These are phyloP conservation scores for Cephus nigrinus DNA, from an alignment of 2,888 invertebrate species.

Conservation along the genomic window DNA sequence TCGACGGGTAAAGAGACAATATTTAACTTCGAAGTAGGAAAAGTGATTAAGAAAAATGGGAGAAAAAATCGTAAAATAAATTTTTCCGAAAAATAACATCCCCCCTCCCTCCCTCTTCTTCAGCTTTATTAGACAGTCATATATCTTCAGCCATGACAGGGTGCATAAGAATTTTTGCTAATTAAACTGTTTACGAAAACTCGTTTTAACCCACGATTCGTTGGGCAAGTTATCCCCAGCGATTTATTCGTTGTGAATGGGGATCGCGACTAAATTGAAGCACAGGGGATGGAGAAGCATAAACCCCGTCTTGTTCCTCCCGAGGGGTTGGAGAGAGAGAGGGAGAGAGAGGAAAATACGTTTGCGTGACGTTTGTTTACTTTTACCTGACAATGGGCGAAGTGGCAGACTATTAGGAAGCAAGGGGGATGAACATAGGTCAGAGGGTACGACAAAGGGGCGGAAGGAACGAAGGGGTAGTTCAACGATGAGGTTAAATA, in stretches of 20 bases:
- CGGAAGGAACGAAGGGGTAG: background rate
- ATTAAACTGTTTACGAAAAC: constrained; percentile 44
- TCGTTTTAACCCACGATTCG: constrained; percentile 44
- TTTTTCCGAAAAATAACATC: too few relatives aligned
- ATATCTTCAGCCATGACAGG: background rate
- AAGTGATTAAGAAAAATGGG: too few relatives aligned
- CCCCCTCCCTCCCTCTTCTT: fast-evolving
- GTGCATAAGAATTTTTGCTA: constrained; percentile 21
- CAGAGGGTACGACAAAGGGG: background rate
- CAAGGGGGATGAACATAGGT: background rate
- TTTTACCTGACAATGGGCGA: background rate
- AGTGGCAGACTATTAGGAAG: background rate
- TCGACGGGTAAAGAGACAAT: background rate
- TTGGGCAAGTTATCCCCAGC: constrained; percentile 28
- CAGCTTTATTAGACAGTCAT: background rate
- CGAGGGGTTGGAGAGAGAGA: background rate
- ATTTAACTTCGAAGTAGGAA: background rate
- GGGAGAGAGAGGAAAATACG: constrained; percentile 17
- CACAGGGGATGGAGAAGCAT: background rate
- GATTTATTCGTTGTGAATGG: background rate
- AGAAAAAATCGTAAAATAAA: too few relatives aligned
- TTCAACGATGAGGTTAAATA: background rate
- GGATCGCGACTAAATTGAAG: background rate
- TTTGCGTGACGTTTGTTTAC: constrained; percentile 1
- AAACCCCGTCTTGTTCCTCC: background rate